Percentiles rank a stretch among this genome's conserved stretches.
Evolutionary conservation across 2,113 vertebrate genomes (phyloP).

Genomic region (Trachemys scripta): DNA sequence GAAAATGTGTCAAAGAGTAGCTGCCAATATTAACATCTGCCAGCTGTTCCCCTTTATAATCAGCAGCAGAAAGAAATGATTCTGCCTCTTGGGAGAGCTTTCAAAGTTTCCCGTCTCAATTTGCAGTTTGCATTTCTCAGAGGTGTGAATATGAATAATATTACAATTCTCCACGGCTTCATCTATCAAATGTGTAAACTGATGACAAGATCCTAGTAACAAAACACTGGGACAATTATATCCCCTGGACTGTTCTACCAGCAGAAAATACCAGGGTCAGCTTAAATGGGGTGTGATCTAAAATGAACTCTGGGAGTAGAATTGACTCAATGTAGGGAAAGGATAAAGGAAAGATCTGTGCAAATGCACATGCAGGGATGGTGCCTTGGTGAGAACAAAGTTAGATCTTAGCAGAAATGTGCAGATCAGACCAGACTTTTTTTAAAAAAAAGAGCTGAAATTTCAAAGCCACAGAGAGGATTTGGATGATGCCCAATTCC

Average conservation of each 20-base stretch:
- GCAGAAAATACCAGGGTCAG: neutral
- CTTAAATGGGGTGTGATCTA: slow-evolving; percentile 17
- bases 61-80: slow-evolving; percentile 69
- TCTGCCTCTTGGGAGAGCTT: slow-evolving; percentile 63
- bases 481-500: slow-evolving; percentile 14
- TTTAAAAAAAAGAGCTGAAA: slow-evolving; percentile 17
- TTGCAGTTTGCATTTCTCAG: slow-evolving; percentile 53
- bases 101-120: slow-evolving; percentile 58
- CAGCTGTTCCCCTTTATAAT: slow-evolving; percentile 71
- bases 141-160: slow-evolving; percentile 13
- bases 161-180: slow-evolving; percentile 33
- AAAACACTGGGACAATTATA: slow-evolving; percentile 15
- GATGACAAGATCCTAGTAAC: neutral
- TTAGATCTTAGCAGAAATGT: slow-evolving; percentile 9
- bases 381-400: neutral
- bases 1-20: slow-evolving; percentile 76
- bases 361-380: neutral
- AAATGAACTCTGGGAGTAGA: neutral
- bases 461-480: slow-evolving; percentile 35
- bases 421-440: slow-evolving; percentile 10
- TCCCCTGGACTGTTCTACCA: slow-evolving; percentile 13
- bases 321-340: slow-evolving; percentile 21
- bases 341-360: neutral
- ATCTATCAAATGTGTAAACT: slow-evolving; percentile 45
- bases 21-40: slow-evolving; percentile 76